These are phyloP conservation scores for Leucania comma DNA, from an alignment of 2,888 invertebrate species.

Conservation along the genomic window DNA sequence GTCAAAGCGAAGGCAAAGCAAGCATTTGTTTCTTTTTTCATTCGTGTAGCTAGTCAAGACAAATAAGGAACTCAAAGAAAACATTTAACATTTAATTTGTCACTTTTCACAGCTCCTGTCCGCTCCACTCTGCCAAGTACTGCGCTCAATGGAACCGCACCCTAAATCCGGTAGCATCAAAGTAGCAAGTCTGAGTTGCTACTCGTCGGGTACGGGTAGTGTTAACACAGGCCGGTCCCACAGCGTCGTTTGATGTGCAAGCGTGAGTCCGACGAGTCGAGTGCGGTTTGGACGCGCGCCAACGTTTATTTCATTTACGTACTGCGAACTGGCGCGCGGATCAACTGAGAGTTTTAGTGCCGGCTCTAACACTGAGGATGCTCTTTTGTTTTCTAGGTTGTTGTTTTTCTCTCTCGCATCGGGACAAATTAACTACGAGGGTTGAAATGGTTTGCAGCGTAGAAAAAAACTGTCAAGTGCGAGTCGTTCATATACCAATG, in stretches of 20 bases:
- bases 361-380: not conserved
- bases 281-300: conserved; percentile 44
- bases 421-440: not conserved
- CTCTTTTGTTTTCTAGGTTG: conserved; percentile 20
- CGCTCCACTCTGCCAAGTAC: too few relatives aligned
- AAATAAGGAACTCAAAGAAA: too few relatives aligned
- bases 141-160: too few relatives aligned
- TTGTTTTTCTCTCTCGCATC: not conserved
- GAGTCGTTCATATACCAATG: not conserved
- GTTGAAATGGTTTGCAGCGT: not conserved
- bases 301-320: conserved; percentile 50
- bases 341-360: conserved; percentile 2
- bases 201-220: not conserved
- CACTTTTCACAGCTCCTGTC: too few relatives aligned
- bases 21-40: too few relatives aligned
- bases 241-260: conserved; percentile 31
- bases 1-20: too few relatives aligned
- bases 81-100: too few relatives aligned
- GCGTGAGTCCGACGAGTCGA: not conserved
- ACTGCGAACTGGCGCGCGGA: conserved; percentile 10
- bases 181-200: conserved; percentile 17
- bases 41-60: too few relatives aligned
- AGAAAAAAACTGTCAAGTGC: too few relatives aligned
- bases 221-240: conserved; percentile 25
- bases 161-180: not conserved